Evolutionary conservation across 2,113 vertebrate genomes (phyloP).

Genomic region (Macquaria australasica): DNA sequence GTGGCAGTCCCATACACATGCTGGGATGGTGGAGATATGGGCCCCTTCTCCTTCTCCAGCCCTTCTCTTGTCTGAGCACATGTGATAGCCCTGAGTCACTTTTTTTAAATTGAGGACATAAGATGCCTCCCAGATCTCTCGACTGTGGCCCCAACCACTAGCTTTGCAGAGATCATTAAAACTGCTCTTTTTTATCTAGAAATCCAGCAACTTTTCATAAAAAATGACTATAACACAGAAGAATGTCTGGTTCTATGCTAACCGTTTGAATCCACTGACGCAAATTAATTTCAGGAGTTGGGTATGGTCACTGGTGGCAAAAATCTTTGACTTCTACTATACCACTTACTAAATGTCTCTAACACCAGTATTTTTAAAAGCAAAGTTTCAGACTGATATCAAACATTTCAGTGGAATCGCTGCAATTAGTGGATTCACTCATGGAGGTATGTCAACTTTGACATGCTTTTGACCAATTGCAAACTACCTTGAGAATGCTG

Average conservation of each 20-base stretch:
- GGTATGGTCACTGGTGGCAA: background rate
- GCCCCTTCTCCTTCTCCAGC: conserved; percentile 12
- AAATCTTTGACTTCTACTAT: no score
- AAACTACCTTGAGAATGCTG: background rate
- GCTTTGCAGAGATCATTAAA: background rate
- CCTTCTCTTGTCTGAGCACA: conserved; percentile 6
- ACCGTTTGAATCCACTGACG: background rate
- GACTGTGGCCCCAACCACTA: background rate
- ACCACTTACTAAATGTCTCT: background rate
- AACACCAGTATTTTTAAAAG: background rate
- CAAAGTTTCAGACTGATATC: no score
- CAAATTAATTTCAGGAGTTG: background rate
- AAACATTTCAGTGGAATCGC: background rate
- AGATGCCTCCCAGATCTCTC: background rate
- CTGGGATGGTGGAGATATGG: conserved; percentile 31
- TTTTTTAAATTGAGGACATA: conserved; percentile 26
- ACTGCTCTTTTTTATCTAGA: background rate
- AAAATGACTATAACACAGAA: background rate
- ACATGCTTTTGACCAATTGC: background rate
- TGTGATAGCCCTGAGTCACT: conserved; percentile 10
- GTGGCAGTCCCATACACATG: conserved; percentile 51
- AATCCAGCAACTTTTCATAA: background rate
- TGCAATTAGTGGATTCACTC: background rate
- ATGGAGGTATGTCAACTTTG: background rate
- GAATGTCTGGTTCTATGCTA: background rate